phyloP scores from a whole-genome alignment of 2,797 vertebrate genomes.

The Lepilemur septentrionalis region DNA sequence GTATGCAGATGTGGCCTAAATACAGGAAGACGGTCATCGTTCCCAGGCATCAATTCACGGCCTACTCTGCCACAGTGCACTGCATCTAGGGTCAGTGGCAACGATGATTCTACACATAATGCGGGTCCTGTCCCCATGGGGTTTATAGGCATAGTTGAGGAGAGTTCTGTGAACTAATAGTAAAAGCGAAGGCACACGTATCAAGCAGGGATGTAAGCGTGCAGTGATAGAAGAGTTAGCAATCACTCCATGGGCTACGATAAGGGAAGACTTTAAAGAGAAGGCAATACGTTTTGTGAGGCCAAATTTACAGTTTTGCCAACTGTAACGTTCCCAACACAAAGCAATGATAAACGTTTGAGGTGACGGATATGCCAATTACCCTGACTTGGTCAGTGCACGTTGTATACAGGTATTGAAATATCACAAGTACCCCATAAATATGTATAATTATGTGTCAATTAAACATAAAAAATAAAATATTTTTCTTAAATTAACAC shows the following conservation, averaged over 20 bases:
- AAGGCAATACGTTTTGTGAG: background rate
- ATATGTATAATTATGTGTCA: background rate
- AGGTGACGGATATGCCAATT: background rate
- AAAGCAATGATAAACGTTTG: background rate
- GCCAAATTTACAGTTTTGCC: background rate
- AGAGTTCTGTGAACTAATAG: background rate
- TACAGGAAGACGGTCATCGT: background rate
- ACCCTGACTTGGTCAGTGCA: background rate
- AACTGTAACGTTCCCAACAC: background rate
- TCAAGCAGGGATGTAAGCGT: background rate
- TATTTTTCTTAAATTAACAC: background rate
- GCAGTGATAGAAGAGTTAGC: background rate
- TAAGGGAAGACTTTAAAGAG: background rate
- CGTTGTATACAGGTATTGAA: background rate
- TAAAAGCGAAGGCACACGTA: background rate
- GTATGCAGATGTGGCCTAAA: background rate
- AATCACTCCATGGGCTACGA: background rate
- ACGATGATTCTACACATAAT: background rate
- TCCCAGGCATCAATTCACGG: background rate
- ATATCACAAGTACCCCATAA: background rate
- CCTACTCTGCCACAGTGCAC: fast-evolving
- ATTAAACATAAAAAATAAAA: background rate
- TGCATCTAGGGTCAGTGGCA: background rate
- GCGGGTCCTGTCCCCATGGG: background rate
- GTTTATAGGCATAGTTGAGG: background rate